Evolutionary conservation across 2,113 vertebrate genomes (phyloP), one percentile per base, ranked within the genome.

Genomic region (Limanda limanda): DNA sequence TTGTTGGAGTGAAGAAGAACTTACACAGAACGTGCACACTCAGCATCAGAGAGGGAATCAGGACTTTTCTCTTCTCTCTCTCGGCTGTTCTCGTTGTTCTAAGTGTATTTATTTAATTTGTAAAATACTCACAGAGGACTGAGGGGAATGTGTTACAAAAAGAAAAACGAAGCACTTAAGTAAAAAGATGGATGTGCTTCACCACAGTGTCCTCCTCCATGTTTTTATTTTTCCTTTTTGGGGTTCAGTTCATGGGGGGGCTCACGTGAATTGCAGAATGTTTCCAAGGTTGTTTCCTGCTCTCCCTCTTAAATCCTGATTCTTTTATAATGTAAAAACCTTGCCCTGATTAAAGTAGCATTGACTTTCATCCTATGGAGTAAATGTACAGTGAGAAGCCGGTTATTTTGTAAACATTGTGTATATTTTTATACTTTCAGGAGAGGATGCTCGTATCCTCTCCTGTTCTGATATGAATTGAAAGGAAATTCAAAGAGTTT

Each of bases 391-490:
- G 71, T n/a, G 47, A 78, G 27, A 88, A 84, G 31, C 47, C 76
- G 52, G 58, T 81, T 85, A 87, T 94, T 93, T 93, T 91, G 83
- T 89, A 85, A 88, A 71, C 74, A 77, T 65, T 86, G 57, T 92
- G 69, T 92, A 85, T 94, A 92, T 94, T 94, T 94, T 93, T 94
- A 81, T 93, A 93, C 81, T 78, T 79, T 75, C 54, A 56, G 14
- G 48, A 14, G 21, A 52, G 11, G 21, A 57, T 24, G 20, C 24
- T 76, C 5, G 6, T 31, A 31, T 31, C 31, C 31, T 52, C 75
- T 69, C 35, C 15, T 69, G 2, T 45, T 59, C 76, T 13, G 31
- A 58, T 80, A 51, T 51, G 18, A 17, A 51, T 51, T 6, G n/a
- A 8, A 54, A 54, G 20, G 20, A 54, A 54, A n/a, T 0, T 20